Evolutionary conservation across 2,113 vertebrate species (phyloP), one percentile per base, ranked within the genome.

Genomic region (Tenrec ecaudatus): DNA sequence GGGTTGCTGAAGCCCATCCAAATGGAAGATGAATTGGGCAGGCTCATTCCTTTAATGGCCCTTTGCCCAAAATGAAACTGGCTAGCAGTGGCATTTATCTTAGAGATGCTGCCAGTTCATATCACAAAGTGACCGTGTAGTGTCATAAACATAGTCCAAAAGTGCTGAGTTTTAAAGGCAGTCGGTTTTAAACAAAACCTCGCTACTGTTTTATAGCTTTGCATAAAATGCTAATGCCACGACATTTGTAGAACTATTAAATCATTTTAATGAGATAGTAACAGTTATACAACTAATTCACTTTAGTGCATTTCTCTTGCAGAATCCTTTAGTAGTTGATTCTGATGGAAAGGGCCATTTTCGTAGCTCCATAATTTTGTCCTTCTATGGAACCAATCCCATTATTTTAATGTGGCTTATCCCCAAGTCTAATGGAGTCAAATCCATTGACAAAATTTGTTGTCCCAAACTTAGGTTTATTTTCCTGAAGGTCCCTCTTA

Each of bases 181-280:
- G 83, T 86, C 95, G 89, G 66, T 87, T 93, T 91, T 78, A 90
- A 95, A 53, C 6, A 40, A 53, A 53, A 76, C 94, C 90, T 90
- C 96, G 87, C 90, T 69, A 53, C 87, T 97, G 91, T 88, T 96
- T 96, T 95, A 96, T 58, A 89, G 93, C 82, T 92, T 8, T 53
- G 82, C 80, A 86, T 96, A 97, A 97, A 98, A 97, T 90, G 91
- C 92, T 96, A 98, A 98, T 97, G 92, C 38, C 82, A 11, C 86
- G 96, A 90, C 96, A 97, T 98, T 97, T 97, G 82, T 89, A 1
- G 12, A 91, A 93, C 90, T 77, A 43, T 96, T 98, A 98, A 98
- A 97, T 97, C 97, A 97, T 92, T 91, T 62, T 96, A 95, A 97
- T 93, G 95, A 95, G 97, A 96, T 11, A 80, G 90, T 86, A 97